phyloP scores from a whole-genome alignment of 2,113 vertebrate species.

The Platysternon megacephalum region DNA sequence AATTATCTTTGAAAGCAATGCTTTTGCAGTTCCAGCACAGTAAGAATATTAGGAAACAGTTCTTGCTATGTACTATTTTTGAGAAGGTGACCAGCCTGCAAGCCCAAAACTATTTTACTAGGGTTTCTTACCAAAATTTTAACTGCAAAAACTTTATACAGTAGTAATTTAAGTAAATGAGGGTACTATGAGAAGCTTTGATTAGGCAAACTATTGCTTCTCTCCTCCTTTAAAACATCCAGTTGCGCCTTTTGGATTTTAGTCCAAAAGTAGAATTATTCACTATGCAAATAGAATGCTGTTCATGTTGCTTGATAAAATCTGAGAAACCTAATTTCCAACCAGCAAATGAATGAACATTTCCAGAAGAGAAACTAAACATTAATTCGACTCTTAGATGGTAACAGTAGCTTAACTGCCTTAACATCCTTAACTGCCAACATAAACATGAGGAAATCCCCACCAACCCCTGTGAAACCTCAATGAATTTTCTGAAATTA shows the following conservation, averaged over 20 bases:
- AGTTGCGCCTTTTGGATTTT: constrained; percentile 37
- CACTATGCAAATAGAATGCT: constrained; percentile 57
- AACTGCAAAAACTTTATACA: constrained; percentile 54
- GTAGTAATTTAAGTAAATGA: constrained; percentile 34
- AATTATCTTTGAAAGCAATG: constrained; percentile 42
- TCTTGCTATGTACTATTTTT: neutral
- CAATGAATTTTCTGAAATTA: constrained; percentile 60
- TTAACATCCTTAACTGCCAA: constrained; percentile 74
- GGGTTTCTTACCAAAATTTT: neutral
- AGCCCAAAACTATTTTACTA: constrained; percentile 30
- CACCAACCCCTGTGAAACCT: constrained; percentile 60
- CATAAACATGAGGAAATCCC: constrained; percentile 69
- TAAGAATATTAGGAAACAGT: neutral
- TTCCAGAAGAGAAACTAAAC: constrained; percentile 78
- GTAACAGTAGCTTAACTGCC: constrained; percentile 70
- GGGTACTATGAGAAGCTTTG: constrained; percentile 54
- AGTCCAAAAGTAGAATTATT: constrained; percentile 49
- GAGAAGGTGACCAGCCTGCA: constrained; percentile 53
- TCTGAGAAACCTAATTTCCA: constrained; percentile 34
- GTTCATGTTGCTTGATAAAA: constrained; percentile 48
- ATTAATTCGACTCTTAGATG: constrained; percentile 67
- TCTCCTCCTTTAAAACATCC: constrained; percentile 44
- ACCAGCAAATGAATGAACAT: constrained; percentile 62
- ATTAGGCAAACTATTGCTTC: constrained; percentile 65
- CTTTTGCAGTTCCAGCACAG: constrained; percentile 19